Base-by-base conservation (phyloP, 2,888 invertebrate genomes). In the Pocota personata region DNA sequence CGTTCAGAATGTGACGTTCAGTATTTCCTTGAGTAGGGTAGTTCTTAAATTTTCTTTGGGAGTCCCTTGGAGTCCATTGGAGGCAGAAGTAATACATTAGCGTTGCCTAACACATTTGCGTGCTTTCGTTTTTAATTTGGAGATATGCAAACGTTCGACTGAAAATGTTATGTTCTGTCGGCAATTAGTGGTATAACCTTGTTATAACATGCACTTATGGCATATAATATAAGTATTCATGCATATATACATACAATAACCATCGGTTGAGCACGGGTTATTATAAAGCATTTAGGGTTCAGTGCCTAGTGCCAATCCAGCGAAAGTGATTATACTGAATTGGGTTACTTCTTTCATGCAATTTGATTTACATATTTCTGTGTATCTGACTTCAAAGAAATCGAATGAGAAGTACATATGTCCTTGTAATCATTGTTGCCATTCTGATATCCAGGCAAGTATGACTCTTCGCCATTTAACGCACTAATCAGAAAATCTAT, bases 161-260 rank as follows among this genome's bases (percentile, higher is more conserved):
- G n/a, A 19, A 43, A 55, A 55, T 64, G 32, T 52, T 27, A 16
- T 21, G 32, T 64, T 82, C 19, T 58, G 71, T 71, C 14, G 43
- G 57, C 35, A 82, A 82, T 82, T 62, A 76, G 64, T 57, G 57
- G 46, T 35, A 66, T 72, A 76, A 64, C 69, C 50, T 77, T 77
- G 64, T 72, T 62, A 67, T 46, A 50, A 50, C 82, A 52, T 76
- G 71, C 69, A 62, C 48, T 77, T 72, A 24, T 35, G 6, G 21
- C 4, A 50, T 60, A 27, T 8, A n/a, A 5, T 16, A 27, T n/a
- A 37, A 46, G 12, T n/a, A 32, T 1, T 0, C n/a, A 32, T 1
- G 0, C n/a, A 67, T 37, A 67, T 7, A 50, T 6, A 21, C n/a
- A 50, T 24, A 40, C 14, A 14, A 3, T 40, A 14, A 37, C 37